phyloP scores from a whole-genome alignment of 2,888 invertebrate genomes.

The Boloria selene region DNA sequence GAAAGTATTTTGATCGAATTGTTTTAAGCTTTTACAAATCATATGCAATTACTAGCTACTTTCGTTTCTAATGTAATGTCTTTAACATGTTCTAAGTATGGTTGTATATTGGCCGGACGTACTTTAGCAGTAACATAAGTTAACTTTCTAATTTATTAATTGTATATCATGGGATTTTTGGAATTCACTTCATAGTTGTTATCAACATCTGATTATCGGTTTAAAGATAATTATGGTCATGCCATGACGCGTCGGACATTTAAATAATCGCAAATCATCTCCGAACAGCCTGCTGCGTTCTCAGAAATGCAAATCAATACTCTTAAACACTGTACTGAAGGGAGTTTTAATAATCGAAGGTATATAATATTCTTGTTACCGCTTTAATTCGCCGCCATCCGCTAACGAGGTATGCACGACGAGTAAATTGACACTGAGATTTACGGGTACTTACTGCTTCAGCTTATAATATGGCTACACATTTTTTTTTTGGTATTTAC shows the following conservation, averaged over 20 bases:
- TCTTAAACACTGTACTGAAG: constrained; percentile 37
- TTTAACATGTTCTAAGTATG: constrained; percentile 57
- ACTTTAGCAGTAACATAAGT: constrained; percentile 62
- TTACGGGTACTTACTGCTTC: constrained; percentile 36
- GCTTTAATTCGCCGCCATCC: constrained; percentile 54
- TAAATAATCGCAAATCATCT: constrained; percentile 57
- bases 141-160: constrained; percentile 71
- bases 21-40: constrained; percentile 63
- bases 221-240: constrained; percentile 65
- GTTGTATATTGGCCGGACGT: constrained; percentile 53
- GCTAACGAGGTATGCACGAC: constrained; percentile 53
- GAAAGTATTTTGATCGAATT: constrained; percentile 56
- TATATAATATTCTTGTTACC: constrained; percentile 34
- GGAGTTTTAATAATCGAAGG: constrained; percentile 42
- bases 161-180: constrained; percentile 54
- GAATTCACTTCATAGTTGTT: constrained; percentile 49
- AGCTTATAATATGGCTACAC: constrained; percentile 38
- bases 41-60: constrained; percentile 66
- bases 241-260: constrained; percentile 54
- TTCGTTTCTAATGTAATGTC: constrained; percentile 60
- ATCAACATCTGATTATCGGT: constrained; percentile 60
- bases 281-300: constrained; percentile 45
- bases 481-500: constrained; percentile 37
- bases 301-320: constrained; percentile 53
- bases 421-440: constrained; percentile 47